A percentile compares a stretch with the other conserved stretches of the same genome.
Evolutionary conservation across 1,140 invertebrate species (phyloP).

Genomic region (Philotrypesis tridentata): DNA sequence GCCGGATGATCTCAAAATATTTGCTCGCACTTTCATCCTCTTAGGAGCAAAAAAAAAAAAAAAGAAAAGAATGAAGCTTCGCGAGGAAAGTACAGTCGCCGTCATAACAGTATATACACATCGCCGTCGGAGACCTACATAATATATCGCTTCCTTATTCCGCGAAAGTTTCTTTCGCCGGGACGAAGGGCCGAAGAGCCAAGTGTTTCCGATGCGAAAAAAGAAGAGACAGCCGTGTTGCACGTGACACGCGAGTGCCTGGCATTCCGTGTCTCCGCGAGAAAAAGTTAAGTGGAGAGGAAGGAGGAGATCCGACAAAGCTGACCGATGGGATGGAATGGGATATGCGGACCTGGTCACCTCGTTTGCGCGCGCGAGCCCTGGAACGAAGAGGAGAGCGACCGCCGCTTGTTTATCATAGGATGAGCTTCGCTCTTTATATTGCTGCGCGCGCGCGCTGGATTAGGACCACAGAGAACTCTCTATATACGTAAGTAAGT

Average conservation of each 20-base stretch:
- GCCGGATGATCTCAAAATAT: too few species aligned
- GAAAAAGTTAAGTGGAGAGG: neutral
- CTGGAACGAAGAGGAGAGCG: neutral
- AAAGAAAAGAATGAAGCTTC: too few species aligned
- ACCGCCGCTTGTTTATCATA: constrained; percentile 8
- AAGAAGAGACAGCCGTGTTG: neutral
- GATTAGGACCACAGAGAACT: too few species aligned
- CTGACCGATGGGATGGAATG: neutral
- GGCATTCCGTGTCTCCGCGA: constrained; percentile 3
- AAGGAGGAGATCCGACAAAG: constrained; percentile 13
- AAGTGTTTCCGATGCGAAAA: neutral
- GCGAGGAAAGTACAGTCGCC: neutral
- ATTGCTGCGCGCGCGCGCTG: too few species aligned
- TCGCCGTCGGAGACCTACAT: neutral
- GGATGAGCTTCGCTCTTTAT: neutral
- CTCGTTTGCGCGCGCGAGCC: constrained; percentile 10
- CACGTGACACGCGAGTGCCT: constrained; percentile 12
- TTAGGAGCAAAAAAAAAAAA: neutral
- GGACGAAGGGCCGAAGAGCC: neutral
- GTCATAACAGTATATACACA: neutral
- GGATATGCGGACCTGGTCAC: constrained; percentile 28
- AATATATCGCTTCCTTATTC: neutral
- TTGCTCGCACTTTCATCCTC: neutral
- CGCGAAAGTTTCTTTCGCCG: neutral
- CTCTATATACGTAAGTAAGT: too few species aligned